A percentile compares a stretch with the other conserved stretches of the same genome.
phyloP scores from a whole-genome alignment of 2,797 vertebrate genomes.

The Acanthornis magna region DNA sequence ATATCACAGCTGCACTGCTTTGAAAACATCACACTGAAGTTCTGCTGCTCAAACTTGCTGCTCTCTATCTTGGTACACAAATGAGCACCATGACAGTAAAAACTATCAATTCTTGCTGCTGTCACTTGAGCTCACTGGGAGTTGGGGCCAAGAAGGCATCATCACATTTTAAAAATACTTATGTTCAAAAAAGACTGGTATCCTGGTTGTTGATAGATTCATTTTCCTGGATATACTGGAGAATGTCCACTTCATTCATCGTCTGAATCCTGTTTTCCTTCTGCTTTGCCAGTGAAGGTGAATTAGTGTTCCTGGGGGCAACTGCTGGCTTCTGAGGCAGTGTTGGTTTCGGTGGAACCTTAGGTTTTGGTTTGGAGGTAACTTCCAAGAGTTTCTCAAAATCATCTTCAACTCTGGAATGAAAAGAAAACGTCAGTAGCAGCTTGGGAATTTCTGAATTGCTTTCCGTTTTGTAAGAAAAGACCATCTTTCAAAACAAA shows the following conservation, averaged over 20 bases:
- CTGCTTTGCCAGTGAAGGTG: neutral
- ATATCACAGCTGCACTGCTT: neutral
- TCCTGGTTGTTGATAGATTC: conserved; percentile 63
- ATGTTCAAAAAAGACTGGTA: conserved; percentile 79
- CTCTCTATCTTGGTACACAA: neutral
- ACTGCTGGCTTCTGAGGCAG: conserved; percentile 70
- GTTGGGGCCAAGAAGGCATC: neutral
- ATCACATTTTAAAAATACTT: neutral
- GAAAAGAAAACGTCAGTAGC: neutral
- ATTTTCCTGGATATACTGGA: conserved; percentile 84
- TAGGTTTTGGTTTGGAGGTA: conserved; percentile 61
- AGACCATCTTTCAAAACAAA: neutral
- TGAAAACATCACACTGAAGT: neutral
- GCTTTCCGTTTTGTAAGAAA: neutral
- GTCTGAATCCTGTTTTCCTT: conserved; percentile 68
- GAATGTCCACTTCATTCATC: conserved; percentile 83
- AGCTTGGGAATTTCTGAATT: neutral
- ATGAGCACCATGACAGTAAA: neutral
- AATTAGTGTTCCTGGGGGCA: neutral
- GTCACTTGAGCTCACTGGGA: neutral
- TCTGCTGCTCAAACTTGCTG: neutral
- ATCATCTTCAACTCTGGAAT: conserved; percentile 81
- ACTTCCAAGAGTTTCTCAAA: conserved; percentile 80
- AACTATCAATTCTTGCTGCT: neutral
- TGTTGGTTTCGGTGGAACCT: conserved; percentile 71